Evolutionary conservation across 2,113 vertebrate species (phyloP), one percentile per base, ranked within the genome.

Genomic region (Paramisgurnus dabryanus): DNA sequence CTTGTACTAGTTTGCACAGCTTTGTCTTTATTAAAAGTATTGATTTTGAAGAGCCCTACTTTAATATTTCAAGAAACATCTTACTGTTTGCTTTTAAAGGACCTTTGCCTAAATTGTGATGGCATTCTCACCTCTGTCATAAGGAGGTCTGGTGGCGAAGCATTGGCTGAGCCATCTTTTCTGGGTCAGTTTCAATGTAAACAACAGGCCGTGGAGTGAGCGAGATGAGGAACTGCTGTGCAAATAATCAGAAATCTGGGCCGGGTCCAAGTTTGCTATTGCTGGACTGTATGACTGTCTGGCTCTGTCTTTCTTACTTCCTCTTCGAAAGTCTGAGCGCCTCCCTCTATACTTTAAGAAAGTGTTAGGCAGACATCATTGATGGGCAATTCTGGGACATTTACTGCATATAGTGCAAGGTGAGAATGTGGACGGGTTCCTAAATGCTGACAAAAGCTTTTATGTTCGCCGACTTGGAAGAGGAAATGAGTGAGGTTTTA

Each of bases 201-300:
- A 84, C 76, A 80, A 83, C 68, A 65, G 43, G 69, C 49, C n/a
- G 66, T 70, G 18, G 67, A 49, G 65, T 67, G 67, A 67, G 12
- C 13, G 65, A 65, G 69, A 81, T 53, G 73, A 80, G 47, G 68
- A 8, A 58, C 84, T 8, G 67, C 80, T 86, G 86, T 81, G 63
- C 45, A 87, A 84, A 86, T 74, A 87, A 85, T 68, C 79, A 45
- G n/a, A 67, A 17, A 67, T 66, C 69, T 78, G 78, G 78, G 49
- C 57, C 55, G 43, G 39, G 61, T 49, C 65, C 65, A 50, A 81
- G 80, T 86, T 84, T 87, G 85, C 82, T 86, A 83, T 86, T 75
- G 79, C 82, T 80, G 63, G 50, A 15, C 55, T 58, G 79, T 57
- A 78, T 58, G 70, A 41, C 78, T 82, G 53, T 72, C 57, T 65